Evolutionary conservation across 1,140 invertebrate species (phyloP).

Genomic region (Tetramorium alpestre): DNA sequence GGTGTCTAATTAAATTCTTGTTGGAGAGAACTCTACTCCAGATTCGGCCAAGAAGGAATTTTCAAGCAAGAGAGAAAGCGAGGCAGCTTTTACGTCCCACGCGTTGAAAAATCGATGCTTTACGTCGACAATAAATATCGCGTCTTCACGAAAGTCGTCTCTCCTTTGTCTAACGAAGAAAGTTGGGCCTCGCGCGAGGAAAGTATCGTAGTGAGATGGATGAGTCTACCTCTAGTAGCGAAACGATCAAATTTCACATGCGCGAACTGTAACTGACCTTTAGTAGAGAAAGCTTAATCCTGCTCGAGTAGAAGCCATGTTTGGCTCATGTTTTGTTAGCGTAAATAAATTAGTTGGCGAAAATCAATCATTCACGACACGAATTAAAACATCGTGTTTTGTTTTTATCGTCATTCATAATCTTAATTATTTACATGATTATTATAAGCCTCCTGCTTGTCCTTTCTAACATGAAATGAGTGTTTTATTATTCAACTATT

Average conservation of each 20-base stretch:
- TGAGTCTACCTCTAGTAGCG: conserved; percentile 4
- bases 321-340: conserved; percentile 1
- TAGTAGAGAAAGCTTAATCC: conserved; percentile 38
- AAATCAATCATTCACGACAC: conserved; percentile 5
- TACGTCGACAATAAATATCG: conserved; percentile 45
- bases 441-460: neutral
- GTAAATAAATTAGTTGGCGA: conserved; percentile 21
- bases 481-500: neutral
- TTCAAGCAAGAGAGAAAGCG: conserved; percentile 31
- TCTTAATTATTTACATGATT: neutral
- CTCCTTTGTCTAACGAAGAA: conserved; percentile 41
- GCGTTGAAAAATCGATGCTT: conserved; percentile 45
- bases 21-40: conserved; percentile 12
- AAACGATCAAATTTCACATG: conserved; percentile 56
- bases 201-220: conserved; percentile 32
- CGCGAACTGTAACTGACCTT: conserved; percentile 60
- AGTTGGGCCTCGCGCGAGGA: conserved; percentile 23
- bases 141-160: conserved; percentile 28
- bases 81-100: conserved; percentile 5
- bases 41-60: conserved; percentile 25
- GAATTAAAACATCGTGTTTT: neutral
- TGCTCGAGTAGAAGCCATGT: conserved; percentile 6
- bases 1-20: conserved; percentile 42
- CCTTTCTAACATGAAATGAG: neutral
- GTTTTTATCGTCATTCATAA: neutral